phyloP scores from a whole-genome alignment of 2,113 vertebrate species.

The Aspidoscelis tigris region DNA sequence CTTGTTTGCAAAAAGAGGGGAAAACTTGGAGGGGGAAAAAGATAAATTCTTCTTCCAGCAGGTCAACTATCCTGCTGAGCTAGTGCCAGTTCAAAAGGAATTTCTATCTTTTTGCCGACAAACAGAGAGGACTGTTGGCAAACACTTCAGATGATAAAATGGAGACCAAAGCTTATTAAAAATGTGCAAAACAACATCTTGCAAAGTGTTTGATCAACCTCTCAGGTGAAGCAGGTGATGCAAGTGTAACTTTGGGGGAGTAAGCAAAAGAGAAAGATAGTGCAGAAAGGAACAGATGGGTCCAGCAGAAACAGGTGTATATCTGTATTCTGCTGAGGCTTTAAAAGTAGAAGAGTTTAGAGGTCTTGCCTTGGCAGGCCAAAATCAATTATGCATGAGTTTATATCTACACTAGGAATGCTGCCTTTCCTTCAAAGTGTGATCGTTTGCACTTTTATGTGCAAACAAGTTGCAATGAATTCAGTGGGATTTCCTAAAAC shows the following conservation, averaged over 20 bases:
- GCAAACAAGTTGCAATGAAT: background rate
- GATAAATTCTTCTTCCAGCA: conserved; percentile 1
- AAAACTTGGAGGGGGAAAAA: background rate
- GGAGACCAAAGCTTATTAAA: background rate
- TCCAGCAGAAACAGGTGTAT: background rate
- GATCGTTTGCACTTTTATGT: background rate
- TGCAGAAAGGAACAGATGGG: background rate
- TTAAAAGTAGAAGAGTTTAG: background rate
- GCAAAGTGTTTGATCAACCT: background rate
- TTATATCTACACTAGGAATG: background rate
- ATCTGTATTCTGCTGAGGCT: background rate
- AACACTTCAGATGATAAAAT: background rate
- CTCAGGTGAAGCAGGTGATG: background rate
- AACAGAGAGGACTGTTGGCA: background rate
- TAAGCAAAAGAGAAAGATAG: background rate
- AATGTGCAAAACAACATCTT: conserved; percentile 6
- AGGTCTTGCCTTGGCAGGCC: background rate
- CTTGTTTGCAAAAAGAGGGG: conserved; percentile 1
- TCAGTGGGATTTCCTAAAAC: background rate
- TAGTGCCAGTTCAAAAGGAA: background rate
- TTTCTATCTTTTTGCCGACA: background rate
- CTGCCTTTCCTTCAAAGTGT: too few relatives aligned
- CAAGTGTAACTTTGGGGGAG: conserved; percentile 4
- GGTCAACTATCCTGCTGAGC: background rate
- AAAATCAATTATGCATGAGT: background rate